Evolutionary conservation across 1,140 invertebrate species (phyloP).

Genomic region (Anastrepha obliqua): DNA sequence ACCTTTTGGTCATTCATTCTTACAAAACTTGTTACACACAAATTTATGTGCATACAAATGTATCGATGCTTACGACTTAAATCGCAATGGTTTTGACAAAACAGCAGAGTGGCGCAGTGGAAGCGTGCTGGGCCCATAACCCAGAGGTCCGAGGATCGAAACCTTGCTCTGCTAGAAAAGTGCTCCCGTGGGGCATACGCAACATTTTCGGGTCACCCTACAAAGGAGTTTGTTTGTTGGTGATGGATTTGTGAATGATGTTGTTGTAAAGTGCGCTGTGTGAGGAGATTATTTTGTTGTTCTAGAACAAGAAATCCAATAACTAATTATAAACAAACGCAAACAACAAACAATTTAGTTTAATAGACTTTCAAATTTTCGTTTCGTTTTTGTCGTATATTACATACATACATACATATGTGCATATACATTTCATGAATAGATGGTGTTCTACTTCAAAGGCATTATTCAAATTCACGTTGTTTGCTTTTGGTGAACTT

Average conservation of each 20-base stretch:
- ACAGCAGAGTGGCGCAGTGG: slow-evolving; percentile 96
- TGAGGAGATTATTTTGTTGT: no score
- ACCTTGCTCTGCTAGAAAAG: slow-evolving; percentile 88
- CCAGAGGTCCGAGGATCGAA: slow-evolving; percentile 98
- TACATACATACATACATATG: background rate
- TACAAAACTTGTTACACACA: no score
- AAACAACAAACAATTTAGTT: no score
- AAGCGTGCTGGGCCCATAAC: slow-evolving; percentile 99
- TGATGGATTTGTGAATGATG: background rate
- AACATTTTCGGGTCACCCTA: background rate
- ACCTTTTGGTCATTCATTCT: no score
- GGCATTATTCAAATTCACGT: no score
- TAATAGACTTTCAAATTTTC: no score
- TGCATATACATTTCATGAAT: background rate
- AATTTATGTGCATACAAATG: background rate
- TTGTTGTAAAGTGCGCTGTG: background rate
- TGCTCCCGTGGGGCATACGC: background rate
- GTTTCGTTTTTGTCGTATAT: no score
- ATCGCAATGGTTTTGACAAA: background rate
- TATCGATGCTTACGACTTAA: background rate
- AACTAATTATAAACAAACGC: background rate
- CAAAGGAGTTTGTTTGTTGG: background rate
- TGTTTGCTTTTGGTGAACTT: no score
- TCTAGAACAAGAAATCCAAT: background rate
- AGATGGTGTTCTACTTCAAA: no score